Evolutionary conservation across 2,797 vertebrate genomes (phyloP).

Genomic region (Cichlasoma orientale): DNA sequence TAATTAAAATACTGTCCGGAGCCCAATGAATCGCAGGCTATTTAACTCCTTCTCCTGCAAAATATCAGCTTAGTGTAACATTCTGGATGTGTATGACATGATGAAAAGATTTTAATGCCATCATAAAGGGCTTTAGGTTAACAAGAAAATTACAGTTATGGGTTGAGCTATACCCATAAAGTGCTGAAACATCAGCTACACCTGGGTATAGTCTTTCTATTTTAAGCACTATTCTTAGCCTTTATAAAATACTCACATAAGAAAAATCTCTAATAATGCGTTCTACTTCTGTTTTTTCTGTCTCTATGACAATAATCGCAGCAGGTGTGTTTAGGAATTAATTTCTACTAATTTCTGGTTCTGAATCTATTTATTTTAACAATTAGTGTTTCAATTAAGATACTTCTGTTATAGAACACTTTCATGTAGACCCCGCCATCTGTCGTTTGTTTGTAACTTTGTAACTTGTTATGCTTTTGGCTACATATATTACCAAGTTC

Average conservation of each 20-base stretch:
- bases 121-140: neutral
- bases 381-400: too few species aligned
- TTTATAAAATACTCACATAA: neutral
- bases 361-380: too few species aligned
- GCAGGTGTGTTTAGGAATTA: too few species aligned
- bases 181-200: neutral
- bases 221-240: neutral
- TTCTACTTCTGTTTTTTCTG: neutral
- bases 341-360: too few species aligned
- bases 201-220: neutral
- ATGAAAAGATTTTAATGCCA: neutral
- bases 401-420: too few species aligned
- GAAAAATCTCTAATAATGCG: neutral
- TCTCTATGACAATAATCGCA: too few species aligned
- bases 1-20: slow-evolving; percentile 5
- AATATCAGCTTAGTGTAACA: neutral
- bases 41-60: neutral
- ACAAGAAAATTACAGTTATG: neutral
- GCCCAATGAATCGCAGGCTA: neutral
- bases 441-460: too few species aligned
- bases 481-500: neutral
- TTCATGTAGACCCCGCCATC: too few species aligned
- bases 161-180: neutral
- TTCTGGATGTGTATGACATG: neutral
- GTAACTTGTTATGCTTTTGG: neutral